Evolutionary conservation across 2,888 invertebrate genomes (phyloP).

Genomic region (Ochropleura leucogaster): DNA sequence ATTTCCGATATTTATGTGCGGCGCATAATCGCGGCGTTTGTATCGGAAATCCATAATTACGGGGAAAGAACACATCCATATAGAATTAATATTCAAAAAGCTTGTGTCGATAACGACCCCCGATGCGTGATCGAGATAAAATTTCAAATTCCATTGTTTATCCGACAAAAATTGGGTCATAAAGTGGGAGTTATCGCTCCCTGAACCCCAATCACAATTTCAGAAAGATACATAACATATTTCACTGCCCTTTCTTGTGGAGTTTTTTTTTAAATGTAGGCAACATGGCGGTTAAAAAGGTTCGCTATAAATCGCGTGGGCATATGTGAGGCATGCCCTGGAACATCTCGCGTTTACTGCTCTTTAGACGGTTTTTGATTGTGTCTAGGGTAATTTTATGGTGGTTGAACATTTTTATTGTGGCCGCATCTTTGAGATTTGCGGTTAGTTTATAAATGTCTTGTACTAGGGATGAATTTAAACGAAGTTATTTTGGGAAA

Average conservation of each 20-base stretch:
- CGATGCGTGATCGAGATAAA: slow-evolving; percentile 75
- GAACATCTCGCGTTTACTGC: slow-evolving; percentile 68
- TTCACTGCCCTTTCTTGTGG: slow-evolving; percentile 74
- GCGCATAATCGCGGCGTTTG: slow-evolving; percentile 47
- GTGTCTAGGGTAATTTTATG: slow-evolving; percentile 60
- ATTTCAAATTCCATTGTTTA: slow-evolving; percentile 87
- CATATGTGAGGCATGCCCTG: slow-evolving; percentile 75
- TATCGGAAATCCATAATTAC: slow-evolving; percentile 66
- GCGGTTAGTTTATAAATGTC: slow-evolving; percentile 53
- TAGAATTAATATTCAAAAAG: slow-evolving; percentile 68
- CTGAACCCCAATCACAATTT: slow-evolving; percentile 87
- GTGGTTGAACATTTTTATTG: slow-evolving; percentile 57
- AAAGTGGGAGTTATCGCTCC: slow-evolving; percentile 87
- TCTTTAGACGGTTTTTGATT: slow-evolving; percentile 61
- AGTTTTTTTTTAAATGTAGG: slow-evolving; percentile 74
- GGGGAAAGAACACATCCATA: slow-evolving; percentile 54
- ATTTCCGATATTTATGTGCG: slow-evolving; percentile 50
- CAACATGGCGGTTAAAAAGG: slow-evolving; percentile 79
- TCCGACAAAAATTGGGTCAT: slow-evolving; percentile 86
- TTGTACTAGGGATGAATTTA: slow-evolving; percentile 30
- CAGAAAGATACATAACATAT: slow-evolving; percentile 84
- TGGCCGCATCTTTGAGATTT: slow-evolving; percentile 45
- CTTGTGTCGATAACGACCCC: slow-evolving; percentile 71
- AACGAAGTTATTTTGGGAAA: slow-evolving; percentile 27
- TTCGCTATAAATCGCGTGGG: slow-evolving; percentile 80